Evolutionary conservation across 2,797 vertebrate species (phyloP).

Genomic region (Micropoecilia bifurca): DNA sequence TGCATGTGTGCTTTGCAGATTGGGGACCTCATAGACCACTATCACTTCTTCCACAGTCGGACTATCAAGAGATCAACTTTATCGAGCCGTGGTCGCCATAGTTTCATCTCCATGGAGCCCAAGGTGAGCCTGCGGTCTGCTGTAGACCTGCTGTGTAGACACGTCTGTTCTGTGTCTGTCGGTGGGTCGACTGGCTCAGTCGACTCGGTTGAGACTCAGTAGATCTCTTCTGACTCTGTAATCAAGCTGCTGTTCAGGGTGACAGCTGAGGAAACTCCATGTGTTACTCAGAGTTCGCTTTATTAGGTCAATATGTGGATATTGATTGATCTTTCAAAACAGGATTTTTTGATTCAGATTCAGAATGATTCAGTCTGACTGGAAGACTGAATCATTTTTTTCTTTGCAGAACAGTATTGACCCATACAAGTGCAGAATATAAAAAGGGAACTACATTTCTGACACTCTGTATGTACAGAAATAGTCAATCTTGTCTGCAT

Average conservation of each 20-base stretch:
- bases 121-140: slow-evolving; percentile 86
- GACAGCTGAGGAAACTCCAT: slow-evolving; percentile 7
- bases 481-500: neutral
- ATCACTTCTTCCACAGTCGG: slow-evolving; percentile 98
- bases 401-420: neutral
- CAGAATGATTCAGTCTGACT: neutral
- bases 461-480: neutral
- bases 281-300: slow-evolving; percentile 12
- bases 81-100: slow-evolving; percentile 94
- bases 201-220: slow-evolving; percentile 14
- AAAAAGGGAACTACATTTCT: neutral
- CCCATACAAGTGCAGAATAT: neutral
- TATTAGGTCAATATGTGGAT: neutral
- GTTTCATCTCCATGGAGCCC: slow-evolving; percentile 99
- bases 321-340: neutral
- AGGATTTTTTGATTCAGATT: neutral
- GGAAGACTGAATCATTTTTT: neutral
- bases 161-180: neutral
- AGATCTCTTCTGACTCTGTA: neutral
- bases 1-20: slow-evolving; percentile 84
- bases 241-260: neutral
- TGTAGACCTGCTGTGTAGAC: neutral
- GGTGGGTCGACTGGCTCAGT: slow-evolving; percentile 4
- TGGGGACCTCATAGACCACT: slow-evolving; percentile 96
- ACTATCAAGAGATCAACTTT: slow-evolving; percentile 98